A percentile compares a stretch with the other conserved stretches of the same genome.
Evolutionary conservation across 2,113 vertebrate genomes (phyloP).

Genomic region (Petroica traversi): DNA sequence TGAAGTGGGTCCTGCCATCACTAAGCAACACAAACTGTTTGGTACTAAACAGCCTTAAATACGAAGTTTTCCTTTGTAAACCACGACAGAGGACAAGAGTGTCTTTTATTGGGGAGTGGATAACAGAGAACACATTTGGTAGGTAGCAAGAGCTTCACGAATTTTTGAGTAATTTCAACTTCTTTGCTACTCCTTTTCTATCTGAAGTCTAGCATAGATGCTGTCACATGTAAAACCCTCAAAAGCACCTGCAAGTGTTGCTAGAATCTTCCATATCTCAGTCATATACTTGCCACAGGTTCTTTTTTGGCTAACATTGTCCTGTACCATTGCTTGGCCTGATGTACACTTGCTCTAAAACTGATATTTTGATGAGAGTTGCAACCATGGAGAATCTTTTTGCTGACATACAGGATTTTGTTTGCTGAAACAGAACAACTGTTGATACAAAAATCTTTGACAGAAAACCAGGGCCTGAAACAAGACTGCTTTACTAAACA

Average conservation of each 20-base stretch:
- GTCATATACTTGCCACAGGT: not conserved
- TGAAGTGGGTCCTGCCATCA: not conserved
- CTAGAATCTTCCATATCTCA: not conserved
- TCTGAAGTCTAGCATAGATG: not conserved
- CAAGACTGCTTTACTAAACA: not conserved
- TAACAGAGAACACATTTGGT: not conserved
- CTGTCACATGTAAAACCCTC: not conserved
- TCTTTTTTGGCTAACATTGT: accelerated
- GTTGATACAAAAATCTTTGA: not conserved
- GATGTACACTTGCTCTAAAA: not conserved
- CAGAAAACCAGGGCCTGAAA: not conserved
- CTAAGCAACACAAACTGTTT: not conserved
- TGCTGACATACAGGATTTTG: not conserved
- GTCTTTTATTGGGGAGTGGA: not conserved
- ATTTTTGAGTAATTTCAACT: accelerated
- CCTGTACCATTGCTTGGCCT: accelerated
- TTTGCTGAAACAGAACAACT: not conserved
- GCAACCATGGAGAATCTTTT: not conserved
- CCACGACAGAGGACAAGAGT: not conserved
- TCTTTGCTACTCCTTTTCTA: not conserved
- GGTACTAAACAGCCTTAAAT: not conserved
- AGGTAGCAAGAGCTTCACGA: not conserved
- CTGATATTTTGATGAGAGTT: not conserved
- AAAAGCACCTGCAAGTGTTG: not conserved
- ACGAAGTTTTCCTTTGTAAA: not conserved